These are phyloP conservation scores for Triplophysa siluroides DNA, from an alignment of 2,113 vertebrate genomes.

Conservation along the genomic window DNA sequence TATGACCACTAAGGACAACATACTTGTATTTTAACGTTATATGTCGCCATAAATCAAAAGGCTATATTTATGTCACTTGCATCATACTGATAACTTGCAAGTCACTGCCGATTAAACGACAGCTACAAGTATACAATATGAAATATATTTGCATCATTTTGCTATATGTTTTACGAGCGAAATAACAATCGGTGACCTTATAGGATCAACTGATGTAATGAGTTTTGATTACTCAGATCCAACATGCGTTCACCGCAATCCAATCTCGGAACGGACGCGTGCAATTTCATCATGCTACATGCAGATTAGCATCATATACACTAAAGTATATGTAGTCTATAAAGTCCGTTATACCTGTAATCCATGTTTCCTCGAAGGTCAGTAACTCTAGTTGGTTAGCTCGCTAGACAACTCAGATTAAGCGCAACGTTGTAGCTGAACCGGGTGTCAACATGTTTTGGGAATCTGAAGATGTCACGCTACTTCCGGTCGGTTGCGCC, in stretches of 20 bases:
- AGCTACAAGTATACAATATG: neutral
- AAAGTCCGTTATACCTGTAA: constrained; percentile 32
- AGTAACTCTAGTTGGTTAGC: neutral
- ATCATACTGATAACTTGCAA: neutral
- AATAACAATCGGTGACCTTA: neutral
- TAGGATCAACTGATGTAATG: constrained; percentile 1
- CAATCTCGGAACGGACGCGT: neutral
- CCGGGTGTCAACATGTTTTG: constrained; percentile 40
- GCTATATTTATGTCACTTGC: neutral
- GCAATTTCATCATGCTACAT: neutral
- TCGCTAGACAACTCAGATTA: neutral
- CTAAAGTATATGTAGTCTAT: no score
- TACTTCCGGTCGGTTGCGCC: constrained; percentile 15
- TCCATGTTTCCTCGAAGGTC: constrained; percentile 30
- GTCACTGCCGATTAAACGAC: neutral
- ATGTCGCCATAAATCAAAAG: neutral
- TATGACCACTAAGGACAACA: neutral
- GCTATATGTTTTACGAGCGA: neutral
- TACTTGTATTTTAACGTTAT: no score
- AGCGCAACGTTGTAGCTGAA: neutral
- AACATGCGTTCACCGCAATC: constrained; percentile 15
- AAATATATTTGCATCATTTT: constrained; percentile 1
- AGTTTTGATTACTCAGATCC: constrained; percentile 10
- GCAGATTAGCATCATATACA: neutral
- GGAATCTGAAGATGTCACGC: constrained; percentile 16